Base-by-base conservation (phyloP, 2,797 vertebrate genomes). In the Clarias laeviceps region DNA sequence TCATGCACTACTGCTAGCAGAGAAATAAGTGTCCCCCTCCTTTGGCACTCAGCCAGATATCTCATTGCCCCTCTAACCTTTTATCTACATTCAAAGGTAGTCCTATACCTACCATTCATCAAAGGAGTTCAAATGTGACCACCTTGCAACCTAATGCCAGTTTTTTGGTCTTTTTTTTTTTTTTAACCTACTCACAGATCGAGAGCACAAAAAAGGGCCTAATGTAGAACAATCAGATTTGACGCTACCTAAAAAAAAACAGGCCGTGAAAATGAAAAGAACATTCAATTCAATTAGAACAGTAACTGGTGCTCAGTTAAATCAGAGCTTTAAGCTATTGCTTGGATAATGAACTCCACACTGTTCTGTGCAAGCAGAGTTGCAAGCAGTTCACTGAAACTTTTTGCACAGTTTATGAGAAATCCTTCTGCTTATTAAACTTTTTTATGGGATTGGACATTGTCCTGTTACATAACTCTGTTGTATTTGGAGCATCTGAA, bases 141-240 rank as follows among this genome's bases (percentile, higher is more conserved):
- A 94, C 94, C 93, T 90, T 94, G 94, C 94, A 95, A 96, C 93
- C 91, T 89, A 92, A 95, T 92, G 93, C 93, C 93, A 90, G 86
- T 88, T 93, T 76, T 93, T 91, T 91, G 84, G 1, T 14, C 5
- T 9, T 77, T 59, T 22, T 59, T 85, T 88, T 92, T 59, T 88
- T 76, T 78, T 54, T 34, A 24, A 81, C 65, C 78, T 87, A 88
- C 89, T 89, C 84, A 85, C 88, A 89, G 88, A 90, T 92, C 69
- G 61, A 54, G 79, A 83, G 86, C 70, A 76, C 8, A 86, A 86
- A 89, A 45, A 88, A 76, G 80, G 79, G 82, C 80, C 84, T 84
- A 92, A 90, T 92, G 89, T 65, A 79, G 50, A 84, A 64, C 80
- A 57, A 37, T 84, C 20, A 74, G 80, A n/a, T 20, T 74, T 50